phyloP scores from a whole-genome alignment of 1,140 invertebrate species.

The Aphidius ervi region DNA sequence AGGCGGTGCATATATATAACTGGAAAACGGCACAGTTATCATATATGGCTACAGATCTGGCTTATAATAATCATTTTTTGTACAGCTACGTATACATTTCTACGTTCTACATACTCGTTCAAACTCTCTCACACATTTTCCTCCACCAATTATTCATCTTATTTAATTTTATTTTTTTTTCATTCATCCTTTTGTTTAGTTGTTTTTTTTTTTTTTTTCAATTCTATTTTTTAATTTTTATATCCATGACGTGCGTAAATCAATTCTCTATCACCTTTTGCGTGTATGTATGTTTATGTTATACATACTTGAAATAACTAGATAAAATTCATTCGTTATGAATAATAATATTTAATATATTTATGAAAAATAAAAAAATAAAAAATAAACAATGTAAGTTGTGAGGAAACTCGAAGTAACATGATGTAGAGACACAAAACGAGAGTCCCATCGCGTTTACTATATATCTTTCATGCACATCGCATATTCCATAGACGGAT shows the following conservation, averaged over 20 bases:
- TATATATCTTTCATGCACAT: constrained; percentile 9
- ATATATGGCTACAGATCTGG: constrained; percentile 35
- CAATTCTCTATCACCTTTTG: constrained; percentile 6
- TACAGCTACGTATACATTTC: constrained; percentile 32
- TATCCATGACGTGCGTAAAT: not conserved
- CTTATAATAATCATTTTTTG: constrained; percentile 34
- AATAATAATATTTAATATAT: no score
- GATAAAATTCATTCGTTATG: no score
- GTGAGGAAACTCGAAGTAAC: constrained; percentile 9
- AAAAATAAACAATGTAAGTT: not conserved
- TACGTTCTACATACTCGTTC: constrained; percentile 27
- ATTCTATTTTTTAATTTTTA: not conserved
- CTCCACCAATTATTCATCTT: not conserved
- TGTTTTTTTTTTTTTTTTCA: no score
- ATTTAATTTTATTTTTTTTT: constrained; percentile 2
- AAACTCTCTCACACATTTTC: not conserved
- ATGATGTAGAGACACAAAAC: constrained; percentile 12
- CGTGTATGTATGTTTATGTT: not conserved
- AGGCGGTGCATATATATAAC: constrained; percentile 25
- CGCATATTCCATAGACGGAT: constrained; percentile 13
- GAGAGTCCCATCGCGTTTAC: not conserved
- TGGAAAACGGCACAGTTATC: constrained; percentile 41
- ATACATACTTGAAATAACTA: no score
- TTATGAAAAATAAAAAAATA: not conserved
- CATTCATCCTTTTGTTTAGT: not conserved